A percentile compares a stretch with the other conserved stretches of the same genome.
Conservation (phyloP, 2,113 vertebrate genomes). For the Typhlomys cinereus region DNA sequence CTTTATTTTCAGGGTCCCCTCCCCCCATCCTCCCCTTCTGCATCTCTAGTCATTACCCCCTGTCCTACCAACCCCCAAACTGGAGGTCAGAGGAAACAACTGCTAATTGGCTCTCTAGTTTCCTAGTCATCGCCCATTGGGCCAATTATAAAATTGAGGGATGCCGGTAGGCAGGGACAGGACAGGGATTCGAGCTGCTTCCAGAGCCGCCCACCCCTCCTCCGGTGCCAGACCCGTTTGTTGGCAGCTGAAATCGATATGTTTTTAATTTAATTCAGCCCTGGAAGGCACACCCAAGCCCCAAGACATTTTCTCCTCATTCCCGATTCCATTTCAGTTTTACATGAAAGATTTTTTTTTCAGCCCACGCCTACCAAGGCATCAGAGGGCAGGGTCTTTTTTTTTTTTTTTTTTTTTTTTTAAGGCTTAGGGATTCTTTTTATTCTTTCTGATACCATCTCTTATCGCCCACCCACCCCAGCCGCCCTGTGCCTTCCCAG, state of each 20-base stretch:
- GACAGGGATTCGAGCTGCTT: slow-evolving; percentile 48
- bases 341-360: slow-evolving; percentile 91
- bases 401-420: slow-evolving; percentile 75
- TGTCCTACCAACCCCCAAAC: slow-evolving; percentile 77
- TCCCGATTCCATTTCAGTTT: slow-evolving; percentile 89
- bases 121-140: slow-evolving; percentile 85
- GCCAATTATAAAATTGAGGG: slow-evolving; percentile 88
- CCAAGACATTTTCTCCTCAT: slow-evolving; percentile 88
- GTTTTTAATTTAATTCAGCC: slow-evolving; percentile 89
- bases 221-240: slow-evolving; percentile 84
- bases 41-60: slow-evolving; percentile 84
- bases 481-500: background rate
- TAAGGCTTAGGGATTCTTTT: slow-evolving; percentile 79
- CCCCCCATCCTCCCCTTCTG: background rate
- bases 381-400: slow-evolving; percentile 81
- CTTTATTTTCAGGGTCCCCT: slow-evolving; percentile 55
- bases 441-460: slow-evolving; percentile 72
- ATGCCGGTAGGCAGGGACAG: slow-evolving; percentile 60
- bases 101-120: slow-evolving; percentile 90
- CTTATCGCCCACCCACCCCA: background rate
- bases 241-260: slow-evolving; percentile 89
- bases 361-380: slow-evolving; percentile 85
- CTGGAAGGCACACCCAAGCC: slow-evolving; percentile 84
- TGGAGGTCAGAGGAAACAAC: slow-evolving; percentile 85
- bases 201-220: slow-evolving; percentile 76